Evolutionary conservation across 1,140 invertebrate species (phyloP).

Genomic region (Augochlora pura): DNA sequence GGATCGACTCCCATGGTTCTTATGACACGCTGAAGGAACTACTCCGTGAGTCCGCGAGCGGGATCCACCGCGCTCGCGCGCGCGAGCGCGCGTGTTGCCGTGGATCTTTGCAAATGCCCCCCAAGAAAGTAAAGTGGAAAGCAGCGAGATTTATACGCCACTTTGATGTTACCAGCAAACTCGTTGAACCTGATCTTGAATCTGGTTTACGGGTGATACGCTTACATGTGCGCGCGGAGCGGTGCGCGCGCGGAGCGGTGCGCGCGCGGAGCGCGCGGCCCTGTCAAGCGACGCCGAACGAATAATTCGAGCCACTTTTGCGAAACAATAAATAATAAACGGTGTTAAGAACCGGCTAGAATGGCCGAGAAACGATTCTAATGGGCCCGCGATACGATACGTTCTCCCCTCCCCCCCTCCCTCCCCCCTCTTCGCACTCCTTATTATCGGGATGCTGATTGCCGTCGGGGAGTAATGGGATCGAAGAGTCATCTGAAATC

Average conservation of each 20-base stretch:
- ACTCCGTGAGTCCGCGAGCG: too few relatives aligned
- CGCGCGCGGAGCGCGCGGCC: neutral
- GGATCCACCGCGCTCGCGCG: neutral
- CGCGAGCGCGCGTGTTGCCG: conserved; percentile 12
- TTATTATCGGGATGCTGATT: neutral
- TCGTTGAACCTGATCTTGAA: conserved; percentile 50
- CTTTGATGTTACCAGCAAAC: conserved; percentile 50
- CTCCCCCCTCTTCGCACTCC: too few relatives aligned
- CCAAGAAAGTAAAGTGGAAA: conserved; percentile 50
- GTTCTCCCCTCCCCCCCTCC: too few relatives aligned
- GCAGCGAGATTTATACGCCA: conserved; percentile 46
- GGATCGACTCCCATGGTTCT: too few relatives aligned
- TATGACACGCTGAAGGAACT: too few relatives aligned
- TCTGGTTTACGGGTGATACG: conserved; percentile 47
- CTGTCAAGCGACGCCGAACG: neutral
- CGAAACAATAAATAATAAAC: conserved; percentile 46
- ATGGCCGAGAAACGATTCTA: conserved; percentile 8
- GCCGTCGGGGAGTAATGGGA: neutral
- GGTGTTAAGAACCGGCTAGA: conserved; percentile 13
- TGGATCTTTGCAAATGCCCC: conserved; percentile 41
- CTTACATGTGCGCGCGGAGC: conserved; percentile 3
- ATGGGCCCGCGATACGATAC: neutral
- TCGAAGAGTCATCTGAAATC: neutral
- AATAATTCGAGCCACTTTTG: conserved; percentile 41
- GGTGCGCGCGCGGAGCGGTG: conserved; percentile 16